A percentile compares a stretch with the other conserved stretches of the same genome.
phyloP scores from a whole-genome alignment of 2,113 vertebrate species.

The Gracilinanus agilis region DNA sequence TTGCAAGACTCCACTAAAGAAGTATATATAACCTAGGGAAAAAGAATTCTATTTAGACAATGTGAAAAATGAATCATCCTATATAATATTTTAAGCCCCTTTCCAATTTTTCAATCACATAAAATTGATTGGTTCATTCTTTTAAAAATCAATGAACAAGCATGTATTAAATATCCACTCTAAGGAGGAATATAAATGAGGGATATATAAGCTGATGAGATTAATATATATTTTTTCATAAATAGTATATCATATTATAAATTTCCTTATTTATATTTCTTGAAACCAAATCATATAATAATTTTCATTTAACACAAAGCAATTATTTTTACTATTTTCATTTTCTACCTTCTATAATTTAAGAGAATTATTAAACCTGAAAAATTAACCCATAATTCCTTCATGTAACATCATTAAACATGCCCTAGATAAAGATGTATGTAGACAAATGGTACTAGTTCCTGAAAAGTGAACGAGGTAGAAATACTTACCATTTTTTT shows the following conservation, averaged over 20 bases:
- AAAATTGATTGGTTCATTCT: not conserved
- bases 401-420: not conserved
- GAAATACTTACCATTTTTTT: conserved; percentile 88
- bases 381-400: not conserved
- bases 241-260: not conserved
- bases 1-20: conserved; percentile 90
- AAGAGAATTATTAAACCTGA: conserved; percentile 10
- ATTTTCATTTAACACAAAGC: conserved; percentile 29
- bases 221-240: not conserved
- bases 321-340: conserved; percentile 8
- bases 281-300: conserved; percentile 23
- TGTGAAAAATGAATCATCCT: not conserved
- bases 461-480: not conserved
- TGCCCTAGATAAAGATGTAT: not conserved
- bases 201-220: not conserved
- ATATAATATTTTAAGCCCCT: not conserved
- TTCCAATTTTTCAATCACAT: not conserved
- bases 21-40: conserved; percentile 91
- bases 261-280: conserved; percentile 29
- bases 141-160: not conserved
- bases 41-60: conserved; percentile 40
- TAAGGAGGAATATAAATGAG: not conserved
- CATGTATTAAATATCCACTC: not conserved
- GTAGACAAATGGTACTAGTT: not conserved
- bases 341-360: not conserved